Conservation (phyloP, 2,797 vertebrate species). For the Parauchenoglanis ngamensis region DNA sequence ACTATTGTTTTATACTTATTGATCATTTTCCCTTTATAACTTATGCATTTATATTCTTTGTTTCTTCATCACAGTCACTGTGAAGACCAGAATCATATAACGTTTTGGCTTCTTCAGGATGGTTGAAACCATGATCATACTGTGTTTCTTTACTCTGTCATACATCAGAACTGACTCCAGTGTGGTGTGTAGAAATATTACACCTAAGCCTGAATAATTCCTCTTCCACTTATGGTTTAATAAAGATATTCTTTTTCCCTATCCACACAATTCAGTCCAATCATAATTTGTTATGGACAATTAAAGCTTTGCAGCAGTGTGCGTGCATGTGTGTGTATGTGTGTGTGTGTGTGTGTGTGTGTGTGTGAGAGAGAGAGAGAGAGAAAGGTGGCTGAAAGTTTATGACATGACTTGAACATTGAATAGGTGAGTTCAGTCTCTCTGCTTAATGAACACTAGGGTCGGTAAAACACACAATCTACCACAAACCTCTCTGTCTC, state of each 20-base stretch:
- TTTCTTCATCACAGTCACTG: not conserved
- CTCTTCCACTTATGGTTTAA: not conserved
- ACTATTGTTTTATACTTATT: not conserved
- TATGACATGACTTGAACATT: not conserved
- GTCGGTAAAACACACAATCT: conserved; percentile 37
- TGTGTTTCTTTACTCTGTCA: not conserved
- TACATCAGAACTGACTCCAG: no score
- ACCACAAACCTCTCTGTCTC: conserved; percentile 36
- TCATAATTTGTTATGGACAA: not conserved
- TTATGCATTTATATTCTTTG: not conserved
- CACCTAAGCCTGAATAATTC: not conserved
- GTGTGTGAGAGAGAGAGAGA: not conserved
- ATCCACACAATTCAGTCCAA: not conserved
- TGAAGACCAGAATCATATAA: not conserved
- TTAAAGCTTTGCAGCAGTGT: not conserved
- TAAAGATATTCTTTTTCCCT: not conserved
- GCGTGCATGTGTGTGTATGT: not conserved
- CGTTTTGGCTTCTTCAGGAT: not conserved
- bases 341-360: not conserved
- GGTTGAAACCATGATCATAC: not conserved
- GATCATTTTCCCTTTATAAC: not conserved
- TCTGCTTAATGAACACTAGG: not conserved
- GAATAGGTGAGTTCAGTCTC: conserved; percentile 18
- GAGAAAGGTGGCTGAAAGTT: not conserved
- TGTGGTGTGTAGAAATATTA: not conserved